Evolutionary conservation across 2,888 invertebrate genomes (phyloP).

Genomic region (Gnatocerus cornutus): DNA sequence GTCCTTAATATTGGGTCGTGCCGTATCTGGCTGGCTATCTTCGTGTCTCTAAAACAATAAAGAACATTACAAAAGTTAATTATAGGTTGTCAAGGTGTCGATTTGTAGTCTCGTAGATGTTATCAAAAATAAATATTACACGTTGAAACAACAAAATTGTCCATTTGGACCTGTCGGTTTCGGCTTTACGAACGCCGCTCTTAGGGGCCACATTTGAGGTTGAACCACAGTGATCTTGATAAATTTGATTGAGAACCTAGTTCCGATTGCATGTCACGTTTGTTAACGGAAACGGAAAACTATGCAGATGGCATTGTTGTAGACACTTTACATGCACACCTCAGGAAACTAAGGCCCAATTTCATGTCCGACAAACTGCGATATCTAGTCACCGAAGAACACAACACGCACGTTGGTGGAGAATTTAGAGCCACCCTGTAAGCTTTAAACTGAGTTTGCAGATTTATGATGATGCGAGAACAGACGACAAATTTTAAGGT

Average conservation of each 20-base stretch:
- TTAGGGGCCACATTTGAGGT: conserved; percentile 64
- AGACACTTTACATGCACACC: conserved; percentile 69
- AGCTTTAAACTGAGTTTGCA: not conserved
- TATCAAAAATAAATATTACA: conserved; percentile 72
- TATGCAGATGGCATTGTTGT: conserved; percentile 71
- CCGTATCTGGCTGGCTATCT: conserved; percentile 63
- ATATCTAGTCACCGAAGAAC: conserved; percentile 54
- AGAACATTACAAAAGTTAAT: conserved; percentile 70
- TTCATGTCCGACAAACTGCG: conserved; percentile 57
- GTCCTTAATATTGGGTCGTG: conserved; percentile 64
- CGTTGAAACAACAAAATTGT: conserved; percentile 69
- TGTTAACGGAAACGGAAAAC: conserved; percentile 70
- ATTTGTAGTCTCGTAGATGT: conserved; percentile 70
- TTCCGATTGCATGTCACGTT: conserved; percentile 71
- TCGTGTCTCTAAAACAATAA: conserved; percentile 68
- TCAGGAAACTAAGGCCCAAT: conserved; percentile 65
- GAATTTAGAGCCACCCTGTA: too few species aligned
- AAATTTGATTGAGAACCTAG: conserved; percentile 71
- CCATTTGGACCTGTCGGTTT: conserved; percentile 56
- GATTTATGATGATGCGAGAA: conserved; percentile 17
- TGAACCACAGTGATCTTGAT: conserved; percentile 67
- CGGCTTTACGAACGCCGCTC: conserved; percentile 57
- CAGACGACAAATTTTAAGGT: conserved; percentile 47
- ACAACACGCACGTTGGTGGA: conserved; percentile 46
- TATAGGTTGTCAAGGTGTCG: conserved; percentile 72